These are phyloP conservation scores for Hirudinaria manillensis DNA, from an alignment of 2,888 invertebrate species.

Conservation along the genomic window DNA sequence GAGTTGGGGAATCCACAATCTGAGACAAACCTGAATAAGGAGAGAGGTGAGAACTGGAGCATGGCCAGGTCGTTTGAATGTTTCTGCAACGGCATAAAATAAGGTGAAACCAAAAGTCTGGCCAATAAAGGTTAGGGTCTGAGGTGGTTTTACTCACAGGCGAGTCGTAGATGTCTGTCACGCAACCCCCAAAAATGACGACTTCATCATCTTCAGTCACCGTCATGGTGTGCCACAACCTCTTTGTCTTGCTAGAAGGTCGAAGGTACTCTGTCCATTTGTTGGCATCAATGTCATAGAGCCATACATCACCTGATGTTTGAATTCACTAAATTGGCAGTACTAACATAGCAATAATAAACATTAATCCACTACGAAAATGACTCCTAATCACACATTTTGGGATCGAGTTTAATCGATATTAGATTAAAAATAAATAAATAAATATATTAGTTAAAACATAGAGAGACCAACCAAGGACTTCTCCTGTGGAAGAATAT, in stretches of 20 bases:
- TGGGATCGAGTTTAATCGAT: too few species aligned
- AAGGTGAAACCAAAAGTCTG: too few species aligned
- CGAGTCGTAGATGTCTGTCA: slow-evolving; percentile 44
- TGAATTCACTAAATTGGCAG: neutral
- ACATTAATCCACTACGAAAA: too few species aligned
- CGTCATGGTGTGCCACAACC: slow-evolving; percentile 53
- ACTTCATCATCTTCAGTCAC: slow-evolving; percentile 46
- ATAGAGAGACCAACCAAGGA: slow-evolving; percentile 24
- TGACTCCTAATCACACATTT: too few species aligned
- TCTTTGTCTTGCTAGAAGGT: slow-evolving; percentile 38
- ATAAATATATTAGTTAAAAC: too few species aligned
- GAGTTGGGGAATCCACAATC: neutral
- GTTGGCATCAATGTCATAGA: slow-evolving; percentile 42
- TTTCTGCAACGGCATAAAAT: too few species aligned
- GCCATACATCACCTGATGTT: slow-evolving; percentile 51
- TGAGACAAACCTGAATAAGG: slow-evolving; percentile 43
- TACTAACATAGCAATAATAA: too few species aligned
- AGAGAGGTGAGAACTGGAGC: slow-evolving; percentile 43
- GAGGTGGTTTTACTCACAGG: too few species aligned
- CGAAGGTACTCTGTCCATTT: slow-evolving; percentile 45
- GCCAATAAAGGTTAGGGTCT: too few species aligned
- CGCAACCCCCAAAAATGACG: slow-evolving; percentile 52
- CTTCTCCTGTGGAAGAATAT: slow-evolving; percentile 26
- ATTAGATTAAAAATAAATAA: too few species aligned
- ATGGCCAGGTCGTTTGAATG: slow-evolving; percentile 42